Percentiles rank a stretch among this genome's conserved stretches.
Conservation (phyloP, 2,797 vertebrate species). For the Sebastolobus altivelis region DNA sequence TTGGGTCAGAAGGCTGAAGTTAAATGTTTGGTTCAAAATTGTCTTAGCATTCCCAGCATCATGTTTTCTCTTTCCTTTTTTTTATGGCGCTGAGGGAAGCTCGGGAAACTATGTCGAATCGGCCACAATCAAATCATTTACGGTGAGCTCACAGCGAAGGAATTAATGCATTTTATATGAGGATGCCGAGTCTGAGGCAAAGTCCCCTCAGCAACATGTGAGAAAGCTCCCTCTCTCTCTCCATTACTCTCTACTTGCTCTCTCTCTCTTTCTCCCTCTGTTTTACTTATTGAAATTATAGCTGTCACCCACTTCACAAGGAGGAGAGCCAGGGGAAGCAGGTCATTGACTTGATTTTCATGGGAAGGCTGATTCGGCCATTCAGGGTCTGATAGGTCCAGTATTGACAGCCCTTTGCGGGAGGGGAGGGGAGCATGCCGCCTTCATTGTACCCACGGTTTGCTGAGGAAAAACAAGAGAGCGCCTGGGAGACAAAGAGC, state of each 20-base stretch:
- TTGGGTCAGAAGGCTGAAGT: slow-evolving; percentile 91
- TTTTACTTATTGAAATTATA: slow-evolving; percentile 89
- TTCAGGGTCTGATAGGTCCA: slow-evolving; percentile 85
- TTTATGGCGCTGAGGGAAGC: slow-evolving; percentile 53
- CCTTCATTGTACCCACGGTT: slow-evolving; percentile 86
- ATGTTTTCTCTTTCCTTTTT: slow-evolving; percentile 70
- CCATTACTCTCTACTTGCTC: slow-evolving; percentile 8
- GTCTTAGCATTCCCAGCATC: slow-evolving; percentile 88
- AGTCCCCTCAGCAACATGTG: slow-evolving; percentile 87
- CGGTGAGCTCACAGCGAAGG: slow-evolving; percentile 88
- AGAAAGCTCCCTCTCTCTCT: slow-evolving; percentile 83
- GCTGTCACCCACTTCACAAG: slow-evolving; percentile 86
- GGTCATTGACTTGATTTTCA: slow-evolving; percentile 98
- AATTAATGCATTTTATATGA: slow-evolving; percentile 93
- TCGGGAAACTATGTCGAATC: slow-evolving; percentile 90
- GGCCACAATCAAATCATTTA: slow-evolving; percentile 93
- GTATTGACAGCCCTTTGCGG: slow-evolving; percentile 87
- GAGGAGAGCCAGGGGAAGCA: slow-evolving; percentile 86
- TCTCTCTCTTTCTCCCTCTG: slow-evolving; percentile 47
- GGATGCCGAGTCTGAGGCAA: slow-evolving; percentile 85
- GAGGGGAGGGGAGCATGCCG: slow-evolving; percentile 83
- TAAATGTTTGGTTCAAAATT: slow-evolving; percentile 89
- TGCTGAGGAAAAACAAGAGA: slow-evolving; percentile 91
- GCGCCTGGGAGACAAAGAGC: slow-evolving; percentile 88
- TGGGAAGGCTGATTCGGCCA: slow-evolving; percentile 93